These are phyloP conservation scores for Hoplias malabaricus DNA, from an alignment of 2,113 vertebrate genomes.

Conservation along the genomic window DNA sequence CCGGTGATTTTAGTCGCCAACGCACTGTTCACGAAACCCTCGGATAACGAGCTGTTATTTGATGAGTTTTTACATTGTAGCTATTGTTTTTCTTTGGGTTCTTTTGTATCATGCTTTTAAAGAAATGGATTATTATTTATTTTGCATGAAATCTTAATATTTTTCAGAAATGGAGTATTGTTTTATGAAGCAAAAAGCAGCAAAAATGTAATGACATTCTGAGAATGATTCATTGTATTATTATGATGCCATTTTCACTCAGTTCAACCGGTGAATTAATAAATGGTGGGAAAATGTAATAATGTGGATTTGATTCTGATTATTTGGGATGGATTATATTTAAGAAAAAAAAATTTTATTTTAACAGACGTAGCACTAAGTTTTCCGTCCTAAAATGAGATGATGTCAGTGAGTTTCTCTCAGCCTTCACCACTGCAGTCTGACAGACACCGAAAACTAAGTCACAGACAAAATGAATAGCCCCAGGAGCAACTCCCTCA, in stretches of 20 bases:
- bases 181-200: slow-evolving; percentile 87
- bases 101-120: slow-evolving; percentile 91
- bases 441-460: too few species aligned
- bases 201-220: slow-evolving; percentile 92
- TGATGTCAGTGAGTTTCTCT: too few species aligned
- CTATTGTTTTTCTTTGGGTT: slow-evolving; percentile 79
- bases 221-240: slow-evolving; percentile 95
- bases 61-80: slow-evolving; percentile 77
- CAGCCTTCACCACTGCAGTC: too few species aligned
- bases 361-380: too few species aligned
- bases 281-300: slow-evolving; percentile 82
- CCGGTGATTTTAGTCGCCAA: slow-evolving; percentile 77
- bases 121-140: slow-evolving; percentile 85
- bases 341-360: too few species aligned
- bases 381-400: too few species aligned
- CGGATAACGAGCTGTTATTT: slow-evolving; percentile 82
- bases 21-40: slow-evolving; percentile 83
- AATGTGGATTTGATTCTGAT: slow-evolving; percentile 53
- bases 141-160: slow-evolving; percentile 89
- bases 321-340: slow-evolving; percentile 34
- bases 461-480: too few species aligned
- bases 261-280: slow-evolving; percentile 96
- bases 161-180: slow-evolving; percentile 86
- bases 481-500: too few species aligned
- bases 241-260: slow-evolving; percentile 96